phyloP scores from a whole-genome alignment of 2,888 invertebrate species.

The Anagyrus pseudococci region DNA sequence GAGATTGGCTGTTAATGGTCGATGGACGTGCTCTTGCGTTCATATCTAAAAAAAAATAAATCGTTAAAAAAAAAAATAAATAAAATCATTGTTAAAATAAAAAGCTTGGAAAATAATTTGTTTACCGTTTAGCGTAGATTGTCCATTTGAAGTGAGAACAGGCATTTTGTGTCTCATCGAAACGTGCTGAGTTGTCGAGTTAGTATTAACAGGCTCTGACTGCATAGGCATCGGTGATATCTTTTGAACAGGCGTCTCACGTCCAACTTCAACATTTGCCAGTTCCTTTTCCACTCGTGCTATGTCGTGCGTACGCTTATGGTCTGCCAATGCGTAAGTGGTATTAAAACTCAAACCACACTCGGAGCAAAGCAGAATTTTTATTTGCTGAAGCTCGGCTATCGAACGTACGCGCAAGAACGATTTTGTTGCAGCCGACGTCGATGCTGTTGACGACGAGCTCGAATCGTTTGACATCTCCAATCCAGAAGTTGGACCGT shows the following conservation, averaged over 20 bases:
- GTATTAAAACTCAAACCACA: constrained; percentile 36
- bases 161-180: constrained; percentile 21
- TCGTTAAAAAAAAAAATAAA: constrained; percentile 1
- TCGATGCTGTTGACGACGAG: neutral
- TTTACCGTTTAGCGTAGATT: neutral
- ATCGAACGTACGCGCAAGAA: constrained; percentile 44
- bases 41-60: constrained; percentile 17
- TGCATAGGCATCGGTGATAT: constrained; percentile 28
- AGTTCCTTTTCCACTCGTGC: neutral
- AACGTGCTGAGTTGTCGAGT: neutral
- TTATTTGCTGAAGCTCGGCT: constrained; percentile 30
- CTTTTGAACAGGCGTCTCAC: constrained; percentile 28
- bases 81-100: neutral
- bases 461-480: neutral
- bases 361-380: constrained; percentile 22
- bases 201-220: neutral
- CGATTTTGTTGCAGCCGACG: constrained; percentile 13
- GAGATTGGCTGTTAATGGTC: neutral
- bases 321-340: constrained; percentile 12
- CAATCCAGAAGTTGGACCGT: neutral
- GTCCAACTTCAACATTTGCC: constrained; percentile 10
- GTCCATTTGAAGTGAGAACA: neutral
- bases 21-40: constrained; percentile 1
- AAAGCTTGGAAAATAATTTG: neutral
- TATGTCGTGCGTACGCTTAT: neutral